Conservation (phyloP, 92 coral and sea anemone genomes). For the Meandrina meandrites region DNA sequence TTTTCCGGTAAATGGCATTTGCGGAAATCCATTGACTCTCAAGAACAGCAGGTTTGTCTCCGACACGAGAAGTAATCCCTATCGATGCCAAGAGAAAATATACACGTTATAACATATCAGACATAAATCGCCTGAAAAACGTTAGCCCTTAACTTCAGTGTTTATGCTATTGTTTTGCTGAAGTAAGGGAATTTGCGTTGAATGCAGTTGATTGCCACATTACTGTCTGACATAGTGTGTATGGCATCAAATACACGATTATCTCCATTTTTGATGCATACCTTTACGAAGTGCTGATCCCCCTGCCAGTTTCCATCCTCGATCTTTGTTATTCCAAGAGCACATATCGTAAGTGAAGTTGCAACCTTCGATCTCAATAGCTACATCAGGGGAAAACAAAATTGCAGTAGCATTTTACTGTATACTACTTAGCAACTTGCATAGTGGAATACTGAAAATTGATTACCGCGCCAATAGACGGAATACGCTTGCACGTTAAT, state of each 20-base stretch:
- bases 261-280: not conserved
- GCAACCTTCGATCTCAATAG: conserved; percentile 21
- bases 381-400: not conserved
- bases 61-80: conserved; percentile 1
- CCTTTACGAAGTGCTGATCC: conserved; percentile 3
- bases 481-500: not conserved
- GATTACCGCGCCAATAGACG: not conserved
- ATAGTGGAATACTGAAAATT: no score
- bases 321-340: conserved; percentile 15
- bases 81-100: not conserved
- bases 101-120: not conserved
- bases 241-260: not conserved
- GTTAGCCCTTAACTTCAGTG: no score
- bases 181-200: not conserved
- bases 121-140: no score
- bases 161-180: not conserved
- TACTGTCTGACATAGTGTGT: not conserved
- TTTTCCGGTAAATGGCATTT: conserved; percentile 23
- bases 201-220: not conserved
- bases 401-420: no score
- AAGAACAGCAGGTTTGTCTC: conserved; percentile 30
- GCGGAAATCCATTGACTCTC: conserved; percentile 56
- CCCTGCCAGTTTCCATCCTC: conserved; percentile 28
- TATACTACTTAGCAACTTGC: no score
- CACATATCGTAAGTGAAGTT: conserved; percentile 27